A percentile compares a stretch with the other conserved stretches of the same genome.
Conservation (phyloP, 2,888 invertebrate species). For the Cheilosia soror region DNA sequence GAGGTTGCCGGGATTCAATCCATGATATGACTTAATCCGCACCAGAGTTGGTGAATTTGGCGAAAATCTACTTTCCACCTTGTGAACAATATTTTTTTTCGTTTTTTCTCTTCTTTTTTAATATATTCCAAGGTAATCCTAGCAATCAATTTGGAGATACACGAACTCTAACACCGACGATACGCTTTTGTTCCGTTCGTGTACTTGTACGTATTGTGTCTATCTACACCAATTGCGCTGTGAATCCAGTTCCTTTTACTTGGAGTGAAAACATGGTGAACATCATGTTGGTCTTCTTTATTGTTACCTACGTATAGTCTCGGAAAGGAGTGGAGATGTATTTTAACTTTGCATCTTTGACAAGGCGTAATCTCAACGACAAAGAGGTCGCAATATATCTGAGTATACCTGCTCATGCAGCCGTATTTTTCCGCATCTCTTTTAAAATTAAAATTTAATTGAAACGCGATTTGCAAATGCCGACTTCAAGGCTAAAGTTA, state of each 20-base stretch:
- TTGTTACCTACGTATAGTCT: conserved; percentile 15
- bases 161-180: conserved; percentile 27
- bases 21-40: conserved; percentile 47
- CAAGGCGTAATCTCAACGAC: neutral
- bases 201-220: conserved; percentile 10
- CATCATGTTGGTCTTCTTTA: conserved; percentile 36
- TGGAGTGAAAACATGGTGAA: conserved; percentile 43
- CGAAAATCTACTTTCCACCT: conserved; percentile 34
- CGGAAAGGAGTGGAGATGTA: neutral
- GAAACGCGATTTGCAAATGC: neutral
- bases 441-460: conserved; percentile 4
- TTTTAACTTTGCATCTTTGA: neutral
- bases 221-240: conserved; percentile 23
- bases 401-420: neutral
- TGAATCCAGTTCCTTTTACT: conserved; percentile 18
- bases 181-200: conserved; percentile 20
- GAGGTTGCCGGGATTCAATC: conserved; percentile 49
- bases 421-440: neutral
- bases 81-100: conserved; percentile 17
- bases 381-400: neutral
- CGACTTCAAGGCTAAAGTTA: neutral
- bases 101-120: neutral
- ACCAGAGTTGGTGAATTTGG: conserved; percentile 31
- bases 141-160: conserved; percentile 62
- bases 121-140: conserved; percentile 63